Evolutionary conservation across 1,140 invertebrate species (phyloP).

Genomic region (Vanessa tameamea): DNA sequence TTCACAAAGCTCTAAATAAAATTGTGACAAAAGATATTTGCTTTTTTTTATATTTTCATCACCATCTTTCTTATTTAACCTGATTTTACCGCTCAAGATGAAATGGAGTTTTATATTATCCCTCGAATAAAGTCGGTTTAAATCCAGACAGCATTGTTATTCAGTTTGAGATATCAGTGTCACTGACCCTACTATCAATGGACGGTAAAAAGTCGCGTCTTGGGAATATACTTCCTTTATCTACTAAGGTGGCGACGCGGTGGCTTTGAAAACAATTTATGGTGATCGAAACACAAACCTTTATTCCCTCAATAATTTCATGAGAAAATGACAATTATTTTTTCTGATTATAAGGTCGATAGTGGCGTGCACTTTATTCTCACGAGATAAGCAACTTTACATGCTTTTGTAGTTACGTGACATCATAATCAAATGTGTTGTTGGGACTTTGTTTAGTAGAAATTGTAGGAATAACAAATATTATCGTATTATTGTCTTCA

Average conservation of each 20-base stretch:
- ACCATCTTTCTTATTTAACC: background rate
- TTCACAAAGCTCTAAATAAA: background rate
- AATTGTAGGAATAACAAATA: constrained; percentile 17
- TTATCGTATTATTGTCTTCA: background rate
- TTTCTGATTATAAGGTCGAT: background rate
- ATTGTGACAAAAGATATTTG: background rate
- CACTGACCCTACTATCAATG: constrained; percentile 32
- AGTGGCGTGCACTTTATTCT: constrained; percentile 5
- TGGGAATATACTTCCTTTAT: constrained; percentile 36
- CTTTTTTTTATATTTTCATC: background rate
- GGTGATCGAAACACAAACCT: constrained; percentile 20
- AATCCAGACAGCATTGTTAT: constrained; percentile 25
- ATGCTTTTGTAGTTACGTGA: constrained; percentile 10
- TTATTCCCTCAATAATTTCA: constrained; percentile 10
- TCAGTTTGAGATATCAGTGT: constrained; percentile 28
- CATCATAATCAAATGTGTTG: constrained; percentile 10
- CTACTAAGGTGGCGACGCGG: constrained; percentile 32
- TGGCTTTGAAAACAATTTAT: constrained; percentile 28
- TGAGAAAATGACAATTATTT: constrained; percentile 13
- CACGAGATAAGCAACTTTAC: constrained; percentile 11
- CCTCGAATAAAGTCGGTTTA: constrained; percentile 8
- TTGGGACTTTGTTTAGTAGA: constrained; percentile 10
- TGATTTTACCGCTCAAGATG: background rate
- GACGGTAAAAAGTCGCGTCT: constrained; percentile 30
- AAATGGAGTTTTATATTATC: constrained; percentile 7